Evolutionary conservation across 2,113 vertebrate species (phyloP), one percentile per base, ranked within the genome.

Genomic region (Chaetodon auriga): DNA sequence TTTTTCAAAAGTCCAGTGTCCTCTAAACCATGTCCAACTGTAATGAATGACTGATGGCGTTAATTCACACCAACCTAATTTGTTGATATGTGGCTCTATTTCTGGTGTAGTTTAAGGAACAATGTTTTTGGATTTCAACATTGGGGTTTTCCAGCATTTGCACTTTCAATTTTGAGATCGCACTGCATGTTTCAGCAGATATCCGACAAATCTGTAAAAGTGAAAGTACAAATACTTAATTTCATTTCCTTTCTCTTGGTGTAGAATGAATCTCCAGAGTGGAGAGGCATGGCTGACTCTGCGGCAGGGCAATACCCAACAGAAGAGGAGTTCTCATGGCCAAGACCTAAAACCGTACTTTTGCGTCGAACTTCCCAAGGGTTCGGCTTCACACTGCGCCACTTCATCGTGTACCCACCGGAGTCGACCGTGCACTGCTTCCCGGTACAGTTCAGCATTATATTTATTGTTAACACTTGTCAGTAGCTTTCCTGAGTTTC

Each of bases 361-460:
- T 91, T 99, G 61, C 95, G 92, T 68, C 97, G 98, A 87, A 97
- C 97, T 66, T 93, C 97, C 70, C 95, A 97, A 75, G 98, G 98
- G 21, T 99, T 98, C 74, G 98, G 98, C 80, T 99, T 99, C 89
- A 99, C 98, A 21, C 95, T 99, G 91, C 96, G 98, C 35, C 98
- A 99, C 94, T 99, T 99, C 94, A 99, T 99, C 72, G 98, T 99
- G 75, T 99, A 99, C 84, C 98, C 98, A 5, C 98, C 98, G 0
- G 98, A 99, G 90, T 99, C 98, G 10, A 96, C 97, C 41, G 90
- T 97, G 88, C 96, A 97, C 4, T 95, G 93, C 91, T 96, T 96
- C 83, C 97, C 95, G 96, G 98, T 99, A 90, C 71, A 51, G 75
- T 23, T 78, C 53, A 43, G 11, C 2, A 60, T 79, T 41, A 8